phyloP scores from a whole-genome alignment of 2,888 invertebrate genomes.

The Agriopis marginaria region DNA sequence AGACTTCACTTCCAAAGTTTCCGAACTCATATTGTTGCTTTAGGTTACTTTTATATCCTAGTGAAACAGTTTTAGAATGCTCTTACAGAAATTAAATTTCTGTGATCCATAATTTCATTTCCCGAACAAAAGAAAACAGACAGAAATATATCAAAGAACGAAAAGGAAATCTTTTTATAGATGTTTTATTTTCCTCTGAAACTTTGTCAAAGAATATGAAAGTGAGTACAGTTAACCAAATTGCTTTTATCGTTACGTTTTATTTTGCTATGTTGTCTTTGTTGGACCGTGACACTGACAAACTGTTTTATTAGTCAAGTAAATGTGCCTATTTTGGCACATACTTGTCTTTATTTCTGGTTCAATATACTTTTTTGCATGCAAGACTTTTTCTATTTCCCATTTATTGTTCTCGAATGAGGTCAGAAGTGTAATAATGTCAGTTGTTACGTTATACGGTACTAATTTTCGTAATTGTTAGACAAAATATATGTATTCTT shows the following conservation, averaged over 20 bases:
- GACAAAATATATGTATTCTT: too few species aligned
- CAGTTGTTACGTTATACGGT: constrained; percentile 16
- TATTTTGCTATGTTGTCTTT: constrained; percentile 56
- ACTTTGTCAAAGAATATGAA: constrained; percentile 57
- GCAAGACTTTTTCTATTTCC: constrained; percentile 17
- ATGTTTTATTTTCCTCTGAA: constrained; percentile 52
- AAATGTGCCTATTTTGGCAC: constrained; percentile 45
- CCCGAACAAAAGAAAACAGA: constrained; percentile 47
- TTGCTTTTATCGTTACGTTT: constrained; percentile 61
- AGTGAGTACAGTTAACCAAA: constrained; percentile 62
- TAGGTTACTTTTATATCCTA: constrained; percentile 39
- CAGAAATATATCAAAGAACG: constrained; percentile 52
- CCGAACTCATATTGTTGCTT: constrained; percentile 32
- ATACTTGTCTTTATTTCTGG: constrained; percentile 41
- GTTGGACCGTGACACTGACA: constrained; percentile 50
- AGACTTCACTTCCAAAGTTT: constrained; percentile 40
- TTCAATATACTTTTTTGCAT: constrained; percentile 33
- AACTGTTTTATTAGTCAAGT: constrained; percentile 57
- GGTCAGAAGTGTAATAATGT: constrained; percentile 29
- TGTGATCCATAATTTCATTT: constrained; percentile 52
- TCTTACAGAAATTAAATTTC: constrained; percentile 45
- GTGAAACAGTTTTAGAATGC: constrained; percentile 34
- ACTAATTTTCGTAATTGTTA: background rate
- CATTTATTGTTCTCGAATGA: constrained; percentile 18
- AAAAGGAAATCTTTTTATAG: constrained; percentile 48